phyloP scores from a whole-genome alignment of 2,113 vertebrate species.

The Isichthys henryi region DNA sequence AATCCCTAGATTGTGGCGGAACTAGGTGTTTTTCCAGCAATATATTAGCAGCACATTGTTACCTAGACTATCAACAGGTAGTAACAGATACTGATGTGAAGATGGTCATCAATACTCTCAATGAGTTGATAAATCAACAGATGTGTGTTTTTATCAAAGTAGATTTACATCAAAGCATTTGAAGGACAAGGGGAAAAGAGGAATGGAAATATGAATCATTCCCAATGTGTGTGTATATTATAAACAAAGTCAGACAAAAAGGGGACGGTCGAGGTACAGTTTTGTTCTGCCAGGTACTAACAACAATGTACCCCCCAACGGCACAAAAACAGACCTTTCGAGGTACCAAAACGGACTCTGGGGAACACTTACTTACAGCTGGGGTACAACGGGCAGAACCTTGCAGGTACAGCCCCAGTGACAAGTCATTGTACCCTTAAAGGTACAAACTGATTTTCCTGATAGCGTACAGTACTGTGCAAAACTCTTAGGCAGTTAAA shows the following conservation, averaged over 20 bases:
- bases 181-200: neutral
- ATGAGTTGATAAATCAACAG: neutral
- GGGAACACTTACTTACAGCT: neutral
- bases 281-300: neutral
- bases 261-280: neutral
- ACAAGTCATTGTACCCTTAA: too few species aligned
- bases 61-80: neutral
- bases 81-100: neutral
- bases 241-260: neutral
- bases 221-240: neutral
- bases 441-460: neutral
- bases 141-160: neutral
- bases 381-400: neutral
- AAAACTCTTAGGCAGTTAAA: neutral
- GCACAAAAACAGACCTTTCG: neutral
- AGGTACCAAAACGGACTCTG: neutral
- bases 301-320: neutral
- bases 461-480: neutral
- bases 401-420: neutral
- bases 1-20: neutral
- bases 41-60: neutral
- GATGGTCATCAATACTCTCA: neutral
- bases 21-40: neutral
- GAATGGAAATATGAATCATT: neutral
- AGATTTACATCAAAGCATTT: neutral